phyloP scores from a whole-genome alignment of 2,888 invertebrate species.

The Charanyca ferruginea region DNA sequence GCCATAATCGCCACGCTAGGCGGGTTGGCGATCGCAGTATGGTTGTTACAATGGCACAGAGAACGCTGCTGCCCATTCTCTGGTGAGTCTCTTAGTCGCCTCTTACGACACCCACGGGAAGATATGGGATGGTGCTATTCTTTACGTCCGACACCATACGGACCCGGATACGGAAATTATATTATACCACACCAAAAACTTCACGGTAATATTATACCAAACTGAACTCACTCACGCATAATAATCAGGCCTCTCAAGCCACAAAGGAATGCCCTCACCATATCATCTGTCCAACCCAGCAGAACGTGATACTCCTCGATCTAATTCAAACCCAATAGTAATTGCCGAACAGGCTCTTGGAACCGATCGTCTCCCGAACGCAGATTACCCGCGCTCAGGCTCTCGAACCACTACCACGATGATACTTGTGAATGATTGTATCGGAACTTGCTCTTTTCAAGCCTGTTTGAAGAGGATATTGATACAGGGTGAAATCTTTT shows the following conservation, averaged over 20 bases:
- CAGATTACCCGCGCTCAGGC: constrained; percentile 86
- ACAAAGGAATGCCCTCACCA: constrained; percentile 4
- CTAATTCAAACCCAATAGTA: constrained; percentile 66
- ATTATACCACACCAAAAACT: too few relatives aligned
- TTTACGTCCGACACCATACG: too few relatives aligned
- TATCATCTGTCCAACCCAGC: constrained; percentile 39
- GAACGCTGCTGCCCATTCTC: too few relatives aligned
- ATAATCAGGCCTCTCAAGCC: background rate
- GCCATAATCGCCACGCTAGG: too few relatives aligned
- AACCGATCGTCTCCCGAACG: constrained; percentile 78
- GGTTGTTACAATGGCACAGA: too few relatives aligned
- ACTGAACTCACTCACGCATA: too few relatives aligned
- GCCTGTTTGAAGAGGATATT: constrained; percentile 81
- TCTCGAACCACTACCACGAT: constrained; percentile 70
- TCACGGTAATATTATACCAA: too few relatives aligned
- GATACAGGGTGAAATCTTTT: constrained; percentile 83
- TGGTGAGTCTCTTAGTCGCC: too few relatives aligned
- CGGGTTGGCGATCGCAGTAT: too few relatives aligned
- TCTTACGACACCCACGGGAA: too few relatives aligned
- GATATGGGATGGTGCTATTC: too few relatives aligned
- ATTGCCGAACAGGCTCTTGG: constrained; percentile 66
- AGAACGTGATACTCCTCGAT: constrained; percentile 65
- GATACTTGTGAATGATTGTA: constrained; percentile 77
- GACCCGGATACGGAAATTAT: too few relatives aligned
- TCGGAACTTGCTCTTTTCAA: constrained; percentile 83